Percentiles rank a stretch among this genome's conserved stretches.
Conservation (phyloP, 1,140 invertebrate species). For the Penaeus chinensis region DNA sequence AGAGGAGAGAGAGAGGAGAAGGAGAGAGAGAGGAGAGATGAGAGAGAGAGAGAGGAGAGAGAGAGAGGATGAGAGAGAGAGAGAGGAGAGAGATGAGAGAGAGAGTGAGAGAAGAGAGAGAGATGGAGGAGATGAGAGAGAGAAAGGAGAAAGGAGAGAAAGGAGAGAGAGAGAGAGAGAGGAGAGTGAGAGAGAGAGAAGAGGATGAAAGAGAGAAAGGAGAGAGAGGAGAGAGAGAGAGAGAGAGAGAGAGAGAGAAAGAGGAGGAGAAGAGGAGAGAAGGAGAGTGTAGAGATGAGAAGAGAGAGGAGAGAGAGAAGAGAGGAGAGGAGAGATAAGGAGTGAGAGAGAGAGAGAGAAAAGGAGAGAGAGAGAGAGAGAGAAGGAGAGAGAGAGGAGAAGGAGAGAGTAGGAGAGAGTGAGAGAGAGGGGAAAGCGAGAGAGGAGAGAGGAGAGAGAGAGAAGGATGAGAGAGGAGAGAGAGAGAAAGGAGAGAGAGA, state of each 20-base stretch:
- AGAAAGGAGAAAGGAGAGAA: neutral
- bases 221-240: no score
- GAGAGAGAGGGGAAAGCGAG: neutral
- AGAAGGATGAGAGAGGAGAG: neutral
- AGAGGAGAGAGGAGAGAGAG: neutral
- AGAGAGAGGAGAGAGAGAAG: no score
- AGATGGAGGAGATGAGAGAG: neutral
- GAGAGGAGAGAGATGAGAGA: neutral
- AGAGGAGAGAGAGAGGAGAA: neutral
- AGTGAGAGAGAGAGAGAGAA: no score
- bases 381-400: no score
- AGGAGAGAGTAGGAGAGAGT: neutral
- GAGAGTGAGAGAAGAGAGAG: neutral
- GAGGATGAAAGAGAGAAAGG: no score
- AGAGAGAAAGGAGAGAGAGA: constrained; percentile 1
- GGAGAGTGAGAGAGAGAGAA: no score
- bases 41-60: neutral
- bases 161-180: no score
- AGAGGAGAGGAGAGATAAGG: no score
- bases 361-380: neutral
- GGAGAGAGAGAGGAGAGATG: neutral
- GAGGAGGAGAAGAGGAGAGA: no score
- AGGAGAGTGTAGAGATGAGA: no score
- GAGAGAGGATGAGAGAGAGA: constrained; percentile 3
- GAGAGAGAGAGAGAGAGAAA: no score